Conservation (phyloP, 2,888 invertebrate genomes). For the Minunthozetes semirufus region DNA sequence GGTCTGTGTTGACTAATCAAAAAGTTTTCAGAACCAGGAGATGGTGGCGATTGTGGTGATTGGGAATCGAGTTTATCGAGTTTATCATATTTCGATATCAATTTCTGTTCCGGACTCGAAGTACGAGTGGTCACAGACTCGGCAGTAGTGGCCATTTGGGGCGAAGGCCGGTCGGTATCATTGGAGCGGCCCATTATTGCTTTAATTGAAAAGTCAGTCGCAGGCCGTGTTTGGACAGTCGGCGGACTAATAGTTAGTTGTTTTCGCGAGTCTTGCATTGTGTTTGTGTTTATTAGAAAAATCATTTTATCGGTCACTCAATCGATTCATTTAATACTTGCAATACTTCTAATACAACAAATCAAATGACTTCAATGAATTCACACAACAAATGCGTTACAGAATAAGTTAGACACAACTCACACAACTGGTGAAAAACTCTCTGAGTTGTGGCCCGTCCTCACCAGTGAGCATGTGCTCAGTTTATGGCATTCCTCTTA, state of each 20-base stretch:
- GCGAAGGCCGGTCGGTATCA: not conserved
- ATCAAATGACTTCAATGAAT: too few species aligned
- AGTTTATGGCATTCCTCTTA: too few species aligned
- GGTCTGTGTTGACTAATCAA: not conserved
- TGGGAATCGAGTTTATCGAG: not conserved
- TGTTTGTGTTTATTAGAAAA: not conserved
- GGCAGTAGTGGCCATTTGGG: not conserved
- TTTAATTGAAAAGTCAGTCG: conserved; percentile 41
- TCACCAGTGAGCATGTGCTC: too few species aligned
- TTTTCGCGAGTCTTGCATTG: conserved; percentile 17
- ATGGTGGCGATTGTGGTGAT: conserved; percentile 17
- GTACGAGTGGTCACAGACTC: not conserved
- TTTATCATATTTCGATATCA: too few species aligned
- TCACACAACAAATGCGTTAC: too few species aligned
- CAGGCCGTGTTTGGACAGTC: conserved; percentile 8
- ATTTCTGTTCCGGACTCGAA: not conserved
- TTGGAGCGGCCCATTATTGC: conserved; percentile 39
- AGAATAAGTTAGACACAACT: too few species aligned
- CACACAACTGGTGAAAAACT: too few species aligned
- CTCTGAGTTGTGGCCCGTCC: too few species aligned
- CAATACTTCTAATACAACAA: too few species aligned
- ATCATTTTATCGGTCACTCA: too few species aligned
- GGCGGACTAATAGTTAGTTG: not conserved
- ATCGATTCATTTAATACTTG: too few species aligned
- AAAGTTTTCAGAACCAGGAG: conserved; percentile 6